Base-by-base conservation (phyloP, 2,888 invertebrate species). In the Drosophila aldrichi region DNA sequence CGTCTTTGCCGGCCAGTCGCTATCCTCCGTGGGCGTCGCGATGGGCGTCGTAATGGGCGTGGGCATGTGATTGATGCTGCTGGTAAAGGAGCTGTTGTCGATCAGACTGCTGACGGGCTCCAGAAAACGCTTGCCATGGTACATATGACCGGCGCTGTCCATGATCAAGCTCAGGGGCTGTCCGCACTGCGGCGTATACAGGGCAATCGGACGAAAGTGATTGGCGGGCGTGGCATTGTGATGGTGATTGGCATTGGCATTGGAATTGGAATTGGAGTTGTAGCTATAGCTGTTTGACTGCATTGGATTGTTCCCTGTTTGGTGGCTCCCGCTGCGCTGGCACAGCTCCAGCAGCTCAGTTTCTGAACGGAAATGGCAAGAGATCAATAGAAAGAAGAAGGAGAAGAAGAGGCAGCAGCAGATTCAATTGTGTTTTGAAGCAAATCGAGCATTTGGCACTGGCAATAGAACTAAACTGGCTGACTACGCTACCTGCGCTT, bases 401-500 rank as follows among this genome's bases (percentile, higher is more conserved):
- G n/a, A 10, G 32, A 9, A 3, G 29, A 4, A 9, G 46, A 25
- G 48, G 29, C n/a, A 2, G 25, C 4, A 12, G 8, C 36, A 36
- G 8, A 52, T 10, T 8, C 2, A 10, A 9, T 20, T 9, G 7
- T 6, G 14, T 9, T 22, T 5, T 6, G 9, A 70, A 74, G 70
- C 65, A 9, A 16, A 2, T 48, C 62, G 38, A 77, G 77, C 76
- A 40, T 3, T 34, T 34, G 16, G 20, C 80, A 52, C 52, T 74
- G 64, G 81, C 82, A 64, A 56, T 68, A 65, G 5, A 51, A 77
- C 80, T 71, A 84, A 62, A 72, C 77, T 82, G 83, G 79, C 84
- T 16, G 80, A 75, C 89, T 91, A 92, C 92, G 71, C 82, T 93
- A 93, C 93, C 93, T 93, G 88, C 80, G 89, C 84, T 92, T 93